phyloP scores from a whole-genome alignment of 1,140 invertebrate genomes.

The Drosophila pseudoananassae region DNA sequence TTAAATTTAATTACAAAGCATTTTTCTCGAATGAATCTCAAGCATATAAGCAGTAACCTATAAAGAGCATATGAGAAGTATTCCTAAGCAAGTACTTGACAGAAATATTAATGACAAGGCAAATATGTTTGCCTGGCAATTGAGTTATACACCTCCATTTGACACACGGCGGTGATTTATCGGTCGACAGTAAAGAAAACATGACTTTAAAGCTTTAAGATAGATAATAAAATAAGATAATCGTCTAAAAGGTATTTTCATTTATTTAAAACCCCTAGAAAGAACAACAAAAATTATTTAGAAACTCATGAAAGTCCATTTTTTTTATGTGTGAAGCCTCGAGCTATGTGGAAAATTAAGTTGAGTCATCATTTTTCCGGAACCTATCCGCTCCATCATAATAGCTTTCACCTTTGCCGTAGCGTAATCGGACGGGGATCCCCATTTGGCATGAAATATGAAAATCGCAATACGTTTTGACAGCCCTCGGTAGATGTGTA shows the following conservation, averaged over 20 bases:
- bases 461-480: constrained; percentile 73
- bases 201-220: neutral
- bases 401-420: constrained; percentile 37
- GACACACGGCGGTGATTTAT: constrained; percentile 45
- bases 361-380: constrained; percentile 56
- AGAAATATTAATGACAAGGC: constrained; percentile 63
- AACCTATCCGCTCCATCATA: constrained; percentile 13
- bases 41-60: constrained; percentile 32
- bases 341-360: constrained; percentile 36
- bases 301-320: neutral
- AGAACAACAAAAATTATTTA: neutral
- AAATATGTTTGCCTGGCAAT: constrained; percentile 57
- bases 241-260: too few species aligned
- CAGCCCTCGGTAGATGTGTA: constrained; percentile 32
- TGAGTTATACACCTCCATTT: constrained; percentile 56
- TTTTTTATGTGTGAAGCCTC: neutral
- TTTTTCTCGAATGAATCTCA: constrained; percentile 19
- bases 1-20: constrained; percentile 69
- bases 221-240: too few species aligned
- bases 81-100: constrained; percentile 28
- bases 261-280: too few species aligned
- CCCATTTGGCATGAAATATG: constrained; percentile 68
- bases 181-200: neutral
- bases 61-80: constrained; percentile 4
- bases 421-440: constrained; percentile 20